Percentiles rank a stretch among this genome's conserved stretches.
phyloP scores from a whole-genome alignment of 2,113 vertebrate species.

The Smithornis capensis region DNA sequence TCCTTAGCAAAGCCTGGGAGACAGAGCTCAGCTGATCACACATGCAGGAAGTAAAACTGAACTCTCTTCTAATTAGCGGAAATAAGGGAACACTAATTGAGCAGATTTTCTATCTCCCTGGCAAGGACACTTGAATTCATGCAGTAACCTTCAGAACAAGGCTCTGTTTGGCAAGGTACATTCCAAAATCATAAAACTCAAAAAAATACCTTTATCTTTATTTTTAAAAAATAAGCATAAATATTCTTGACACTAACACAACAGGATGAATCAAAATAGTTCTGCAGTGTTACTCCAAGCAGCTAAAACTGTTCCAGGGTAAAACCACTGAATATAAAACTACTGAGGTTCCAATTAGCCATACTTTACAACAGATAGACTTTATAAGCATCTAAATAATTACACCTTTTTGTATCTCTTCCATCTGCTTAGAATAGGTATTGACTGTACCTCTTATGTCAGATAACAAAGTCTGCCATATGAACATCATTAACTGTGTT shows the following conservation, averaged over 20 bases:
- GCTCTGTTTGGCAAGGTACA: not conserved
- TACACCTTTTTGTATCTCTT: not conserved
- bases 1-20: not conserved
- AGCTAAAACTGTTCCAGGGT: not conserved
- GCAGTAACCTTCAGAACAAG: not conserved
- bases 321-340: not conserved
- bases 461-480: not conserved
- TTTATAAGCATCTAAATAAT: not conserved
- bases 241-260: not conserved
- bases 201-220: not conserved
- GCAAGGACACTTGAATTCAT: not conserved
- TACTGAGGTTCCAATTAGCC: not conserved
- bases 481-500: not conserved
- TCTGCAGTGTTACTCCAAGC: not conserved
- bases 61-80: not conserved
- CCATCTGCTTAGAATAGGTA: not conserved
- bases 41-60: not conserved
- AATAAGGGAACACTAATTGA: not conserved
- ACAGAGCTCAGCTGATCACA: not conserved
- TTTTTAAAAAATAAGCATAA: not conserved
- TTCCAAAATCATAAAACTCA: not conserved
- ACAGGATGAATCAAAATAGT: not conserved
- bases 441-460: not conserved
- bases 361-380: not conserved
- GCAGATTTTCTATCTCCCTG: not conserved